These are phyloP conservation scores for Busseola fusca DNA, from an alignment of 2,888 invertebrate genomes.

Conservation along the genomic window DNA sequence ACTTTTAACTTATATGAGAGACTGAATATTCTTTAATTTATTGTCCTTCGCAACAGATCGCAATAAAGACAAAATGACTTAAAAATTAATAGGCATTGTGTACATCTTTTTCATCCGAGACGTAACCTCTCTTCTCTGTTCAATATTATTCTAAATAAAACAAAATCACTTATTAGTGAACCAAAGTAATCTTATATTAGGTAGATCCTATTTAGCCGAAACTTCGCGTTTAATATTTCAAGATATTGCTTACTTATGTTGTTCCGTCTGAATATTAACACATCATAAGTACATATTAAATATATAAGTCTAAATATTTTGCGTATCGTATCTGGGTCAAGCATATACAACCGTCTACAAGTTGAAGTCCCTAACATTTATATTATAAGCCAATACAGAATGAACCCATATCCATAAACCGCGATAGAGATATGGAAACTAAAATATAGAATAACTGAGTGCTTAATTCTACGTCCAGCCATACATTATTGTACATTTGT, in stretches of 20 bases:
- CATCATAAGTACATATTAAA: constrained; percentile 9
- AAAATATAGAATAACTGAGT: neutral
- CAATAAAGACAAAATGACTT: neutral
- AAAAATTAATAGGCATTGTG: constrained; percentile 26
- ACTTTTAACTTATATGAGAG: constrained; percentile 47
- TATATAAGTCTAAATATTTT: constrained; percentile 9
- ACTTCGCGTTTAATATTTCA: neutral
- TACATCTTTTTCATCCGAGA: neutral
- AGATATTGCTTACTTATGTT: neutral
- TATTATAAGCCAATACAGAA: constrained; percentile 22
- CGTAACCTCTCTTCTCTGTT: constrained; percentile 2
- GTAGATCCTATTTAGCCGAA: neutral
- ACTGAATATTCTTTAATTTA: constrained; percentile 49
- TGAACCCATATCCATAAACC: constrained; percentile 17
- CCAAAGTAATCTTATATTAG: neutral
- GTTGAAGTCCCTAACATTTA: constrained; percentile 1
- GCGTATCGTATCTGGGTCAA: constrained; percentile 19
- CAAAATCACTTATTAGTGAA: neutral
- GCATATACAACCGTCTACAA: neutral
- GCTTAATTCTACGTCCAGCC: constrained; percentile 7
- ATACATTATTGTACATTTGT: constrained; percentile 4
- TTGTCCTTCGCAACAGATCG: constrained; percentile 52
- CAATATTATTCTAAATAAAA: neutral
- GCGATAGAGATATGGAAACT: constrained; percentile 7
- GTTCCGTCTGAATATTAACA: neutral